Evolutionary conservation across 2,888 invertebrate genomes (phyloP), one percentile per base, ranked within the genome.

Genomic region (Falcaria lacertinaria): DNA sequence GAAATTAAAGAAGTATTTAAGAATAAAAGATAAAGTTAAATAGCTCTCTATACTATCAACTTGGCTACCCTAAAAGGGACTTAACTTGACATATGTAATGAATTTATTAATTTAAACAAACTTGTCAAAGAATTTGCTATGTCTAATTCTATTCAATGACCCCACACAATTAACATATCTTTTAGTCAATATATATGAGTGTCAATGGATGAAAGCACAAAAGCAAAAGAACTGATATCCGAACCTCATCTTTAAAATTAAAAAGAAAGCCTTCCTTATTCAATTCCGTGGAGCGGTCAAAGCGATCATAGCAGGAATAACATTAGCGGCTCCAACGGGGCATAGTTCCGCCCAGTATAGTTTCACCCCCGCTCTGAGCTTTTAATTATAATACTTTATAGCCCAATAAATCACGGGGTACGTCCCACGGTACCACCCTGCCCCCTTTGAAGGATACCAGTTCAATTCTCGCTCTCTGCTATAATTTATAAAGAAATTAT

Each of bases 321-420:
- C 66, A 59, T 64, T 64, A 60, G 67, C 62, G 72, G 70, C 61
- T 54, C 69, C 64, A 80, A 69, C 75, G 72, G 64, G 56, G 69
- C 76, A 69, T 80, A 82, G 83, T 84, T 82, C 77, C 78, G 64
- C 70, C 69, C 68, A 77, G 72, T 74, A 79, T 85, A 86, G 86
- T 87, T 87, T 80, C 81, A 69, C 78, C 74, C 37, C 83, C 69
- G 64, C 60, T 60, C 66, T 75, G 74, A 78, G 91, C 92, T 92
- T 93, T 93, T 93, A 93, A 93, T 93, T 93, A 93, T 93, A 93
- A 93, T 93, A 93, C 92, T 93, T 93, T 93, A 93, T 93, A 92
- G 92, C 91, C 91, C 92, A 91, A 93, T 93, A 93, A 93, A 93
- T 93, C 93, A 93, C 85, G 76, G 65, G 64, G 72, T 63, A 80